Percentiles rank a stretch among this genome's conserved stretches.
phyloP scores from a whole-genome alignment of 64 coral and sea anemone genomes.

The Anthopleura sola region DNA sequence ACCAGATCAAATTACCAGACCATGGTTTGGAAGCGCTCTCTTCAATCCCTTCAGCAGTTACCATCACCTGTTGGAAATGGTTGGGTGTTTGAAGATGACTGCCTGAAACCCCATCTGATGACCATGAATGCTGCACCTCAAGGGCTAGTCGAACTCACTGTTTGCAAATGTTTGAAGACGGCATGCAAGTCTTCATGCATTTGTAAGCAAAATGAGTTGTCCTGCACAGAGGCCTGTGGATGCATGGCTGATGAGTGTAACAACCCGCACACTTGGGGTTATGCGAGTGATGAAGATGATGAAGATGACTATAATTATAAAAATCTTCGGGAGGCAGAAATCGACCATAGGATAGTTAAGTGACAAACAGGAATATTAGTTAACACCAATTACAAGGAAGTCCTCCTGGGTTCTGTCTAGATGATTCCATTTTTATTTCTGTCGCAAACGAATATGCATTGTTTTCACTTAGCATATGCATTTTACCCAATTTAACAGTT shows the following conservation, averaged over 20 bases:
- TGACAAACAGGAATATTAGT: too few species aligned
- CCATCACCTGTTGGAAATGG: slow-evolving; percentile 15
- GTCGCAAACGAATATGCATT: too few species aligned
- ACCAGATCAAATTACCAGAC: slow-evolving; percentile 12
- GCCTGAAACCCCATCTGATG: slow-evolving; percentile 17
- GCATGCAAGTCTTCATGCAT: slow-evolving; percentile 21
- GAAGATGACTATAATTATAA: background rate
- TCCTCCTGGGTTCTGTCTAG: too few species aligned
- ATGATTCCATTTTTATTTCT: too few species aligned
- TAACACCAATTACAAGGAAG: too few species aligned
- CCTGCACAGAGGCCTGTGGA: slow-evolving; percentile 33
- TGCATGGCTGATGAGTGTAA: background rate
- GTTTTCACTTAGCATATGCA: too few species aligned
- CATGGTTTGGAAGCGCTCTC: slow-evolving; percentile 5
- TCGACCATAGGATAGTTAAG: too few species aligned
- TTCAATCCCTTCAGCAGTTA: background rate
- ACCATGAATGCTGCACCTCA: slow-evolving; percentile 23
- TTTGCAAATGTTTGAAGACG: slow-evolving; percentile 29
- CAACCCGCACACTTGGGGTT: background rate
- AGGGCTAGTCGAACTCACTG: slow-evolving; percentile 30
- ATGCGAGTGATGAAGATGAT: background rate
- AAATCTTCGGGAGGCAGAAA: background rate
- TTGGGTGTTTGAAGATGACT: slow-evolving; percentile 7
- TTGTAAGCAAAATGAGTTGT: slow-evolving; percentile 32
- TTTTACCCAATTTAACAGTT: too few species aligned